Evolutionary conservation across 2,797 vertebrate genomes (phyloP).

Genomic region (Takifugu rubripes): DNA sequence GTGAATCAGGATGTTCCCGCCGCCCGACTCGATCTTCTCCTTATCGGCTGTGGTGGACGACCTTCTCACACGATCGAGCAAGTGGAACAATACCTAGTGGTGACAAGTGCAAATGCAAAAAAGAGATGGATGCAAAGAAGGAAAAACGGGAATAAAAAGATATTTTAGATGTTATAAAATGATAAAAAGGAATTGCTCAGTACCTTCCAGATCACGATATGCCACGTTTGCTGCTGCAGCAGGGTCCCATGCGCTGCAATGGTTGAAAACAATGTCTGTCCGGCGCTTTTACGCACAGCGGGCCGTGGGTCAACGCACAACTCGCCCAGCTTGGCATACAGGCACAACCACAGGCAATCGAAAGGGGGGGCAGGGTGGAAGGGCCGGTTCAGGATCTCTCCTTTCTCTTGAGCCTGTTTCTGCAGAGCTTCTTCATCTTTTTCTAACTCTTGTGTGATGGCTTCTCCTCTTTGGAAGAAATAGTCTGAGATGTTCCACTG

Average conservation of each 20-base stretch:
- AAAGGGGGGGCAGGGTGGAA: slow-evolving; percentile 97
- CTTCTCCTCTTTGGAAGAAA: slow-evolving; percentile 97
- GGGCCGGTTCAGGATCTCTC: slow-evolving; percentile 86
- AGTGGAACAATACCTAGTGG: slow-evolving; percentile 90
- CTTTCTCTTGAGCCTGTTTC: slow-evolving; percentile 91
- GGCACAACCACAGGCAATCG: slow-evolving; percentile 95
- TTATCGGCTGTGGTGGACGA: slow-evolving; percentile 97
- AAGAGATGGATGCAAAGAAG: not conserved
- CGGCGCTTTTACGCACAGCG: slow-evolving; percentile 94
- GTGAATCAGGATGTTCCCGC: slow-evolving; percentile 98
- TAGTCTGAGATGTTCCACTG: slow-evolving; percentile 99
- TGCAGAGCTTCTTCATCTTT: slow-evolving; percentile 86
- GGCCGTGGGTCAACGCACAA: slow-evolving; percentile 95
- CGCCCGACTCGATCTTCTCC: slow-evolving; percentile 98
- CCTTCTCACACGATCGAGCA: slow-evolving; percentile 89
- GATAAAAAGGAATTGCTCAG: not conserved
- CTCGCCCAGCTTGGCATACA: slow-evolving; percentile 94
- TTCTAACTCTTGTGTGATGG: slow-evolving; percentile 91
- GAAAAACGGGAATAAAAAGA: not conserved
- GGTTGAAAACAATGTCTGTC: slow-evolving; percentile 96
- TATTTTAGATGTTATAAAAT: not conserved
- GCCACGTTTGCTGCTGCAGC: slow-evolving; percentile 94
- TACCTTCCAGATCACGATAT: slow-evolving; percentile 99
- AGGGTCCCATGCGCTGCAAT: slow-evolving; percentile 95
- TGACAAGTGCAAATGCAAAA: not conserved